Evolutionary conservation across 1,140 invertebrate species (phyloP).

Genomic region (Atta colombica): DNA sequence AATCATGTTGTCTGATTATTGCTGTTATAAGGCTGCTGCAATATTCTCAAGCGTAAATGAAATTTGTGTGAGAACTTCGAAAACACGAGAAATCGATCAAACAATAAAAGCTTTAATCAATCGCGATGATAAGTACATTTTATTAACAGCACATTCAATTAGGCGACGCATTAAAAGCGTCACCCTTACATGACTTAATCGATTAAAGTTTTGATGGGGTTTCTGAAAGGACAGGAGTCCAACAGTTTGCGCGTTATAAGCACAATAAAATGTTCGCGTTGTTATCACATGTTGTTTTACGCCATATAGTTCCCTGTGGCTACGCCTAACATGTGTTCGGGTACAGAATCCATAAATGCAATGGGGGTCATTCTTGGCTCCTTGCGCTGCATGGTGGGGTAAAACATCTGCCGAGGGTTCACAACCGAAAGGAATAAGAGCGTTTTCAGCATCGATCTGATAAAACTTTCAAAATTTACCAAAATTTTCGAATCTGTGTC

Average conservation of each 20-base stretch:
- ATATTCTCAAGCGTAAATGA: neutral
- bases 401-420: conserved; percentile 72
- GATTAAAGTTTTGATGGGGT: conserved; percentile 37
- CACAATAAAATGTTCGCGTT: conserved; percentile 24
- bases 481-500: neutral
- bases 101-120: conserved; percentile 10
- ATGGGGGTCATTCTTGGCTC: conserved; percentile 51
- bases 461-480: conserved; percentile 4
- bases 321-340: conserved; percentile 65
- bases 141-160: conserved; percentile 20
- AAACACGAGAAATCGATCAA: conserved; percentile 6
- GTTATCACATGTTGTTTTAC: conserved; percentile 42
- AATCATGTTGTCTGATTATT: neutral
- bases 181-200: conserved; percentile 9
- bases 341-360: conserved; percentile 46
- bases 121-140: neutral
- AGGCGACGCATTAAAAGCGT: conserved; percentile 14
- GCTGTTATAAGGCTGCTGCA: neutral
- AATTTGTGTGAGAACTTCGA: neutral
- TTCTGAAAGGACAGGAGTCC: conserved; percentile 6
- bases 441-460: neutral
- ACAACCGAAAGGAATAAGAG: conserved; percentile 28
- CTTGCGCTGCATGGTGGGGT: neutral
- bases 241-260: conserved; percentile 28
- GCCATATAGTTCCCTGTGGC: conserved; percentile 17